Percentiles rank a stretch among this genome's conserved stretches.
phyloP scores from a whole-genome alignment of 2,113 vertebrate species.

The Heterocephalus glaber region DNA sequence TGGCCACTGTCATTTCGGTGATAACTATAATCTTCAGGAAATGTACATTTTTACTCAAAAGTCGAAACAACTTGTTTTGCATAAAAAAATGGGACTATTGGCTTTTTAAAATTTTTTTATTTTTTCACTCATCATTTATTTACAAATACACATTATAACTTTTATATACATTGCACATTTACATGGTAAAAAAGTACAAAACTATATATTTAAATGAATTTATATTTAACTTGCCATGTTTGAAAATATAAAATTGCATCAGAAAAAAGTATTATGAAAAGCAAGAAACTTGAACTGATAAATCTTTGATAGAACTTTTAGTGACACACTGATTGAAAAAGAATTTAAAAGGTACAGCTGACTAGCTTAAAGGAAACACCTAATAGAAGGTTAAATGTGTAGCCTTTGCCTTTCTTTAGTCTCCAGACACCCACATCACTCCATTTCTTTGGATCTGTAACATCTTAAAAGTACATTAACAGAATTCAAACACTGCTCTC shows the following conservation, averaged over 20 bases:
- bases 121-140: slow-evolving; percentile 99
- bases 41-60: not conserved
- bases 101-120: slow-evolving; percentile 87
- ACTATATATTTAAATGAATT: slow-evolving; percentile 99
- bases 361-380: slow-evolving; percentile 83
- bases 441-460: slow-evolving; percentile 81
- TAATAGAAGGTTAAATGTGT: slow-evolving; percentile 53
- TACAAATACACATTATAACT: slow-evolving; percentile 99
- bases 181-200: slow-evolving; percentile 99
- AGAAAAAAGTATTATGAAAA: slow-evolving; percentile 93
- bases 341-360: slow-evolving; percentile 80
- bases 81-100: slow-evolving; percentile 40
- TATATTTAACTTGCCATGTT: slow-evolving; percentile 98
- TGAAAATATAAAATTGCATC: slow-evolving; percentile 93
- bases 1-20: not conserved
- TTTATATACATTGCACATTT: slow-evolving; percentile 99
- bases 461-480: slow-evolving; percentile 69
- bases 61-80: not conserved
- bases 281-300: slow-evolving; percentile 92
- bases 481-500: slow-evolving; percentile 62
- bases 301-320: slow-evolving; percentile 89
- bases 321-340: slow-evolving; percentile 82
- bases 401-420: slow-evolving; percentile 54
- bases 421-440: slow-evolving; percentile 71
- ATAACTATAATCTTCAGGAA: not conserved